Evolutionary conservation across 2,797 vertebrate species (phyloP), one percentile per base, ranked within the genome.

Genomic region (Sebastes taczanowskii): DNA sequence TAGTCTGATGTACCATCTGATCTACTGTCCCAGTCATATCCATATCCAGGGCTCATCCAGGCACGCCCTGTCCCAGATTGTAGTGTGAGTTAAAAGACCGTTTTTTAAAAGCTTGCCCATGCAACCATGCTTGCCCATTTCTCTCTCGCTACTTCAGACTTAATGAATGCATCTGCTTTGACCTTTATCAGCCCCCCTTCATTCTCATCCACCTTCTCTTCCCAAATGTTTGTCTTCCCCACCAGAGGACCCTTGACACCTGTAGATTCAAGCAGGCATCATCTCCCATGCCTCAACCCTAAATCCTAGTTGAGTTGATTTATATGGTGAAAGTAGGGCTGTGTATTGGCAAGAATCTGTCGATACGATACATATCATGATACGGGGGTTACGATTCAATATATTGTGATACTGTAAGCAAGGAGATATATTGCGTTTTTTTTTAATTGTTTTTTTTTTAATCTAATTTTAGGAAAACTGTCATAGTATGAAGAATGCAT

Each of bases 1-100:
- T 85, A 77, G 78, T 88, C 80, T 89, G 86, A 91, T 89, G 80
- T 86, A 74, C 69, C 77, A 81, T 91, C 84, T 90, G 84, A 91
- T 90, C 79, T 81, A 32, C 59, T 83, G 76, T 88, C 61, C 73
- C 65, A 61, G 80, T 90, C 88, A 77, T 74, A 87, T 87, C 82
- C 64, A 32, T 77, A 46, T 87, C 85, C 87, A 87, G 81, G 64
- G 22, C 49, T 78, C 68, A 67, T 61, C 14, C 23, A 42, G 56
- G 64, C 76, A 82, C 84, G 63, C 29, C 61, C 62, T 18, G 67
- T 56, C 67, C 68, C 80, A 81, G 72, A 82, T 66, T 76, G 71
- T 76, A 69, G 61, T 62, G 69, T 27, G 11, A 78, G 29, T 67
- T 46, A 42, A 78, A 65, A 59, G 52, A 62, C 23, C 4, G 0